phyloP scores from a whole-genome alignment of 2,797 vertebrate genomes.

The Microchirus variegatus region DNA sequence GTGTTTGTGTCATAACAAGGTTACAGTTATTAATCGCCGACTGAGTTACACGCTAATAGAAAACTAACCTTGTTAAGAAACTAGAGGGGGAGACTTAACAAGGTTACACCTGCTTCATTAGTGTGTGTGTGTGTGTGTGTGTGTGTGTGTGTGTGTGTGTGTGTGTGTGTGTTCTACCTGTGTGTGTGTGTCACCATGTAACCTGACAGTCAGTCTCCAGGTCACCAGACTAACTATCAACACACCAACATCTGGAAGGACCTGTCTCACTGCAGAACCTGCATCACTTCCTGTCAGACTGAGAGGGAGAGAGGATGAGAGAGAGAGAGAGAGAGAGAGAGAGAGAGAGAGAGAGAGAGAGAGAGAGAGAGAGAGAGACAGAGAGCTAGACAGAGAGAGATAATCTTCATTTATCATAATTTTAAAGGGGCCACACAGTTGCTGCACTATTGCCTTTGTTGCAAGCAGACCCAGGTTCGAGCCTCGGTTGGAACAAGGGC shows the following conservation, averaged over 20 bases:
- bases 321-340: background rate
- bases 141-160: slow-evolving; percentile 22
- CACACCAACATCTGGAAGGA: slow-evolving; percentile 62
- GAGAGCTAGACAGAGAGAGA: no score
- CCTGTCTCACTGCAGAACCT: slow-evolving; percentile 54
- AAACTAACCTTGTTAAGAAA: slow-evolving; percentile 51
- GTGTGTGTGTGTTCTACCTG: slow-evolving; percentile 35
- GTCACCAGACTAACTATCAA: slow-evolving; percentile 49
- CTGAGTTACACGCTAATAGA: slow-evolving; percentile 57
- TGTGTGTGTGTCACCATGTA: slow-evolving; percentile 15
- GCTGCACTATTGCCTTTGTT: no score
- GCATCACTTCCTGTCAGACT: slow-evolving; percentile 64
- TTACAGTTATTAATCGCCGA: slow-evolving; percentile 65
- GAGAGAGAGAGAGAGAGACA: background rate
- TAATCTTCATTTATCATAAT: no score
- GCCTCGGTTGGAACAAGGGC: no score
- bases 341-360: background rate
- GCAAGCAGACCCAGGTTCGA: no score
- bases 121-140: slow-evolving; percentile 23
- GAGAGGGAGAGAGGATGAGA: background rate
- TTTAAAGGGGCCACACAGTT: no score
- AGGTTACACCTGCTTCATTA: slow-evolving; percentile 41
- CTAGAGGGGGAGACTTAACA: slow-evolving; percentile 48
- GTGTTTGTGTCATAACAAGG: slow-evolving; percentile 39
- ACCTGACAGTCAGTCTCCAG: slow-evolving; percentile 55